Evolutionary conservation across 2,797 vertebrate genomes (phyloP), one percentile per base, ranked within the genome.

Genomic region (Girardinus metallicus): DNA sequence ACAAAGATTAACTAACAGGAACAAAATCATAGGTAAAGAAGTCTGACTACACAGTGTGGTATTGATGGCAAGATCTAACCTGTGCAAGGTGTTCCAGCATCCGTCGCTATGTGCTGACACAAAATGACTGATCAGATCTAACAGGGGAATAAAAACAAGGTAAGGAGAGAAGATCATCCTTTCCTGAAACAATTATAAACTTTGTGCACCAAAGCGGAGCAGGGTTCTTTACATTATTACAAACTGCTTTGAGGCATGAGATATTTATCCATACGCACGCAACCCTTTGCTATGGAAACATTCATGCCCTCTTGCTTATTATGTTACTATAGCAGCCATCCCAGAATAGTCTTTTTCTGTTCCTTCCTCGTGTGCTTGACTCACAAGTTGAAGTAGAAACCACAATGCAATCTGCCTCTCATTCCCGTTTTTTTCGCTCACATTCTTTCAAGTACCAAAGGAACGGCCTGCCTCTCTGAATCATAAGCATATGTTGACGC

Each of bases 241-340:
- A 87, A 86, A 87, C 83, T 75, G 79, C 81, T 89, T 92, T 94
- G 90, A 91, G 90, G 86, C 89, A 91, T 92, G 87, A 87, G 89
- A 92, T 95, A 94, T 95, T 94, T 95, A 95, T 94, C 90, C 87
- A 88, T 86, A 95, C 91, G 94, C 94, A 95, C 88, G 91, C 74
- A 80, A 84, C 83, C 80, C 83, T 94, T 96, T 91, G 91, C 95
- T 94, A 95, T 95, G 94, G 95, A 93, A 95, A 96, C 95, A 90
- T 84, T 83, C 80, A 84, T 93, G 88, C 93, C 95, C 92, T 91
- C 87, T 94, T 95, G 95, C 95, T 95, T 96, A 96, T 96, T 96
- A 95, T 96, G 96, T 96, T 96, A 83, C 95, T 77, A 96, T 95
- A 88, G 94, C 89, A 94, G 92, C 95, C 95, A 96, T 96, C 95